phyloP scores from a whole-genome alignment of 2,113 vertebrate species.

The Gopherus evgoodei region DNA sequence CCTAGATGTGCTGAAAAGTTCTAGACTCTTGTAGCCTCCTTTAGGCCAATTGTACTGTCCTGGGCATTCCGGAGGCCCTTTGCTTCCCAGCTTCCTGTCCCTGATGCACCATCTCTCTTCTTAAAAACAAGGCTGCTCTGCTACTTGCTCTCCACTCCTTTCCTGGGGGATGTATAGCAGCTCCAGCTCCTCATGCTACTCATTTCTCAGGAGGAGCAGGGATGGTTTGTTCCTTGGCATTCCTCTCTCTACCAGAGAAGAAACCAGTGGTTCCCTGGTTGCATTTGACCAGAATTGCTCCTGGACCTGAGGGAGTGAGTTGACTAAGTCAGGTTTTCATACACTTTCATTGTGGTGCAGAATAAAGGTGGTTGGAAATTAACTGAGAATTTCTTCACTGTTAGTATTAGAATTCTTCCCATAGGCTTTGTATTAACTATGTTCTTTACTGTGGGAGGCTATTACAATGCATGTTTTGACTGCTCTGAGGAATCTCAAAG shows the following conservation, averaged over 20 bases:
- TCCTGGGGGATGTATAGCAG: neutral
- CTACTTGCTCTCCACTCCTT: neutral
- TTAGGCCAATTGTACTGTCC: neutral
- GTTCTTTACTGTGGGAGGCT: neutral
- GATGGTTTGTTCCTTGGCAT: neutral
- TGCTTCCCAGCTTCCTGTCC: neutral
- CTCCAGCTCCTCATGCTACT: neutral
- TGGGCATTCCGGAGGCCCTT: neutral
- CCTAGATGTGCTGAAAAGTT: neutral
- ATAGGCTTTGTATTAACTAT: neutral
- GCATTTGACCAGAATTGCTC: too few species aligned
- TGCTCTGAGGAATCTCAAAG: fast-evolving
- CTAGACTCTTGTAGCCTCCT: neutral
- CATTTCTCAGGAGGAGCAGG: neutral
- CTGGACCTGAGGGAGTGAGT: neutral
- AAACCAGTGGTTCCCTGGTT: neutral
- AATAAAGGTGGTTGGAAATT: neutral
- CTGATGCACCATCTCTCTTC: fast-evolving
- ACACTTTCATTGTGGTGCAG: neutral
- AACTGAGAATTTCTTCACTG: neutral
- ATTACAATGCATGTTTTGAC: neutral
- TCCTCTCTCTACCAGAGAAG: neutral
- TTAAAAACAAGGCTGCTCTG: neutral
- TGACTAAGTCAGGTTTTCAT: neutral
- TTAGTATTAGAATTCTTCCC: neutral